These are phyloP conservation scores for Amblyopsis rosae DNA, from an alignment of 2,113 vertebrate species.

Conservation along the genomic window DNA sequence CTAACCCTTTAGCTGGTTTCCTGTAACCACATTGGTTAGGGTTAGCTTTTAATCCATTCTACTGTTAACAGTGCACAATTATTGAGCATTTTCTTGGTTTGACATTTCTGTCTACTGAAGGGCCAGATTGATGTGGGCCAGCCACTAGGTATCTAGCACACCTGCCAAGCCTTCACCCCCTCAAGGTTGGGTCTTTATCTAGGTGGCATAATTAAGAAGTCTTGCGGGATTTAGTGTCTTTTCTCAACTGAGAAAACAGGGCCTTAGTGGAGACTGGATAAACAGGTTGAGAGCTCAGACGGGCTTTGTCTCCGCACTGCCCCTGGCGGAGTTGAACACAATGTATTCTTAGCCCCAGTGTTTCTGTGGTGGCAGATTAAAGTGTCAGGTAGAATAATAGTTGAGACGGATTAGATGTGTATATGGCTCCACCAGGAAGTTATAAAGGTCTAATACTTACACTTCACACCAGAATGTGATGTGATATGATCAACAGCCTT, in stretches of 20 bases:
- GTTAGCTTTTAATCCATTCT: neutral
- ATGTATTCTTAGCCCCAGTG: conserved; percentile 59
- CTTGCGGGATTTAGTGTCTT: conserved; percentile 58
- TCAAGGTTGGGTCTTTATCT: conserved; percentile 39
- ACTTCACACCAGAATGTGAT: too few species aligned
- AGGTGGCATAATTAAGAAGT: conserved; percentile 55
- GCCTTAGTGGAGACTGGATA: conserved; percentile 60
- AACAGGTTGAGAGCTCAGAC: conserved; percentile 62
- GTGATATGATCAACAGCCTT: too few species aligned
- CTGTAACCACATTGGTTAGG: conserved; percentile 28
- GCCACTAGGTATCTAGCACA: conserved; percentile 33
- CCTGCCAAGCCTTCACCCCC: conserved; percentile 23
- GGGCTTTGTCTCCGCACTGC: conserved; percentile 56
- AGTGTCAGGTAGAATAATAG: conserved; percentile 65
- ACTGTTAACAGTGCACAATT: conserved; percentile 8
- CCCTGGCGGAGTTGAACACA: conserved; percentile 36
- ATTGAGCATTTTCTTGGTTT: conserved; percentile 2
- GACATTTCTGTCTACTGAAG: neutral
- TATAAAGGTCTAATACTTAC: too few species aligned
- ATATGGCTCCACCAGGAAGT: neutral
- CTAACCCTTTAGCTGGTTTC: neutral
- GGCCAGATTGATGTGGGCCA: conserved; percentile 18
- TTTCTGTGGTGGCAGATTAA: conserved; percentile 67
- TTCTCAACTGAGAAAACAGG: conserved; percentile 59
- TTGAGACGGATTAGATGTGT: conserved; percentile 46